Conservation (phyloP, 2,888 invertebrate genomes). For the Calliphora vomitoria region DNA sequence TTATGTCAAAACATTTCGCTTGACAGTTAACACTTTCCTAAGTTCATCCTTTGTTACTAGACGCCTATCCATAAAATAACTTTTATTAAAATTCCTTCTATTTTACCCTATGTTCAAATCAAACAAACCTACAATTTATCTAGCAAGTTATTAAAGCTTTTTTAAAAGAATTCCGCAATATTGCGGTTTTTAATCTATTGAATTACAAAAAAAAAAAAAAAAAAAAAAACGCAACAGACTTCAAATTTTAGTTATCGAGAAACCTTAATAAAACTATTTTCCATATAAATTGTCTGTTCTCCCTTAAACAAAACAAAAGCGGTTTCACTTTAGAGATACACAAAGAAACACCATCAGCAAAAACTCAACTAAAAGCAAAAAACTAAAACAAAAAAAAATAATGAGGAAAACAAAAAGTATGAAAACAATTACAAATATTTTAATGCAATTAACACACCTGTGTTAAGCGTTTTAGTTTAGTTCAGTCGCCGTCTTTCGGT, state of each 20-base stretch:
- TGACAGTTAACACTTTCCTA: too few relatives aligned
- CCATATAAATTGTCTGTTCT: not conserved
- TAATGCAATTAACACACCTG: constrained; percentile 83
- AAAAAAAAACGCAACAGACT: constrained; percentile 1
- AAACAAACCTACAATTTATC: too few relatives aligned
- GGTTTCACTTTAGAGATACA: constrained; percentile 31
- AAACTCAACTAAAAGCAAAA: constrained; percentile 1
- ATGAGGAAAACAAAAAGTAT: not conserved
- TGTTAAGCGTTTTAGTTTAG: constrained; percentile 62
- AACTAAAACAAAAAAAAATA: not conserved
- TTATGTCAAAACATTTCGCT: too few relatives aligned
- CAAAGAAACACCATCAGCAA: constrained; percentile 20
- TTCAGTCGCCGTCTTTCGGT: constrained; percentile 16
- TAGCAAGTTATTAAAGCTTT: too few relatives aligned
- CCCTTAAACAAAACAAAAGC: constrained; percentile 19
- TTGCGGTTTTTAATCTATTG: constrained; percentile 12
- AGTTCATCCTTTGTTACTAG: too few relatives aligned
- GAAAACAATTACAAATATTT: constrained; percentile 82
- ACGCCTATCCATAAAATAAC: too few relatives aligned
- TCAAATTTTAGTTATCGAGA: constrained; percentile 22
- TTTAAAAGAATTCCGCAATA: not conserved
- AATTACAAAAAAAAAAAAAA: not conserved
- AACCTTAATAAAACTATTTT: constrained; percentile 51
- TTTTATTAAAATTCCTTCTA: too few relatives aligned
- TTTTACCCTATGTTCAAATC: too few relatives aligned